These are phyloP conservation scores for Syngnathus rostellatus DNA, from an alignment of 2,797 vertebrate species.

Conservation along the genomic window DNA sequence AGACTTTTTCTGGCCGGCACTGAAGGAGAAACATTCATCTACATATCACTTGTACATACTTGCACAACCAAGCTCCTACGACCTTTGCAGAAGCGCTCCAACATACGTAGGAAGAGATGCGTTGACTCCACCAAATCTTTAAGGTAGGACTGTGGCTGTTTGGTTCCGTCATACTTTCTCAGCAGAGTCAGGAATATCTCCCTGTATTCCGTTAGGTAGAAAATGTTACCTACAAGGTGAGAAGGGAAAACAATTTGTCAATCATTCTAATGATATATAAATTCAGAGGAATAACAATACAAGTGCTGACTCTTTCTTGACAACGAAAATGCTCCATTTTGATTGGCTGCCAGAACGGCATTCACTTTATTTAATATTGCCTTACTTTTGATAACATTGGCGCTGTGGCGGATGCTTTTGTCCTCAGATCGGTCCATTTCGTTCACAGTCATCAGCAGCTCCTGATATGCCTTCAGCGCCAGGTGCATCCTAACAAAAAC, in stretches of 20 bases:
- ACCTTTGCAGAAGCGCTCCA: constrained; percentile 85
- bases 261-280: too few relatives aligned
- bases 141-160: constrained; percentile 83
- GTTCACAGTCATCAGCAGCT: constrained; percentile 83
- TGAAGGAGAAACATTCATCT: not conserved
- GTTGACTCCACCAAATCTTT: constrained; percentile 89
- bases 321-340: not conserved
- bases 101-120: constrained; percentile 90
- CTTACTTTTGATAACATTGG: constrained; percentile 89
- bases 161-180: constrained; percentile 85
- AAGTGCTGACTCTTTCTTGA: not conserved
- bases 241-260: not conserved
- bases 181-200: constrained; percentile 90
- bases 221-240: constrained; percentile 80
- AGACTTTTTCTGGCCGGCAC: fast-evolving
- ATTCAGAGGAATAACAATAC: not conserved
- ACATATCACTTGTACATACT: constrained; percentile 51
- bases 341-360: not conserved
- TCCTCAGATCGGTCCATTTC: constrained; percentile 86
- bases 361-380: not conserved
- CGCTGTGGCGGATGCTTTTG: constrained; percentile 78
- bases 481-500: constrained; percentile 82
- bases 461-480: constrained; percentile 91
- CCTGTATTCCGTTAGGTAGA: constrained; percentile 95
- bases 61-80: constrained; percentile 81